These are phyloP conservation scores for Bubo blakistoni DNA, from an alignment of 2,113 vertebrate genomes.

Conservation along the genomic window DNA sequence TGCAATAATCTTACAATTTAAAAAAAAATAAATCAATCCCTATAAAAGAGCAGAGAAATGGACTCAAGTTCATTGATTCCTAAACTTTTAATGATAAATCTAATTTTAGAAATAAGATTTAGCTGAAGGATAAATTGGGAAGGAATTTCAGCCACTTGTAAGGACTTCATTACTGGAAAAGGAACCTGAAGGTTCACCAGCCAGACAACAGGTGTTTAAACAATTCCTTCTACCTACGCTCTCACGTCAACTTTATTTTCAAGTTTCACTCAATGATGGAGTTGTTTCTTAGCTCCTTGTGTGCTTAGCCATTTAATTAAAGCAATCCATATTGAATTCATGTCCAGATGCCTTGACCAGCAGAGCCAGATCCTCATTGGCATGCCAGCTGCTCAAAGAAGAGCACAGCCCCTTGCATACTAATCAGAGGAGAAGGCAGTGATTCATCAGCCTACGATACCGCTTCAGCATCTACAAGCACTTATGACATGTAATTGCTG, in stretches of 20 bases:
- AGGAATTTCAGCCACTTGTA: conserved; percentile 5
- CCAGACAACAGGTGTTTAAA: conserved; percentile 43
- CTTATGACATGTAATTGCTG: conserved; percentile 87
- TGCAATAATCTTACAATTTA: neutral
- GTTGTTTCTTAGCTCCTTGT: conserved; percentile 79
- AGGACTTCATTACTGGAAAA: neutral
- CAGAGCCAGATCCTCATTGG: conserved; percentile 81
- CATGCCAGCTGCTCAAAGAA: conserved; percentile 82
- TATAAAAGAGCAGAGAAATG: neutral
- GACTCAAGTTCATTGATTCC: neutral
- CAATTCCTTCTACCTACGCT: conserved; percentile 42
- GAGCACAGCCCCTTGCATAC: conserved; percentile 76
- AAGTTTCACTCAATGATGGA: conserved; percentile 81
- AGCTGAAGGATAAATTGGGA: neutral
- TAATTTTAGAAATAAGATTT: neutral
- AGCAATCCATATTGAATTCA: conserved; percentile 85
- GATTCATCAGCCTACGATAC: conserved; percentile 80
- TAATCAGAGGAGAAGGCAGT: conserved; percentile 78
- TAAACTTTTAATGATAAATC: conserved; percentile 22
- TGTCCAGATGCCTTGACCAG: conserved; percentile 84
- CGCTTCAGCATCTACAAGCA: conserved; percentile 83
- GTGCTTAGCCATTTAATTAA: conserved; percentile 84
- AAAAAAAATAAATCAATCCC: neutral
- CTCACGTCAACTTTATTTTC: conserved; percentile 72
- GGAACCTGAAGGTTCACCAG: conserved; percentile 3